Base-by-base conservation (phyloP, 2,888 invertebrate genomes). In the Rotaria socialis region DNA sequence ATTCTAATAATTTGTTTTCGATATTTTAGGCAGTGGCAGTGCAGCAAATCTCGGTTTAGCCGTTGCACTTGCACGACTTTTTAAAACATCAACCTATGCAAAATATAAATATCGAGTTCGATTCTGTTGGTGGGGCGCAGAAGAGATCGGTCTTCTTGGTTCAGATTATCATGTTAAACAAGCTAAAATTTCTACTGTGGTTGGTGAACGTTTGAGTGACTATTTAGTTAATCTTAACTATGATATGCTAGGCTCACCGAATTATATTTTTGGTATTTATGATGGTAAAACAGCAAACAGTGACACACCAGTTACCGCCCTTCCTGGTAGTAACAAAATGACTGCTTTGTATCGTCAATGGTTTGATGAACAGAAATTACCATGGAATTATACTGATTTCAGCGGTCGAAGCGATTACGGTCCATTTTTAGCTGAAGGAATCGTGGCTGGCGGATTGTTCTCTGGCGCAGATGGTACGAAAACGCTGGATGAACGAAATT, bases 341-440 rank as follows among this genome's bases (percentile, higher is more conserved):
- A 47, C 47, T 4, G 10, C 10, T 4, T 10, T 80, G 4, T 80
- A 14, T 47, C 80, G 80, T 24, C 47, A 80, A 10, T 80, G 80
- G 80, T 80, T 80, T n/a, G 24, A 8, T 24, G 11, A 5, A n/a
- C 80, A 80, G n/a, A 47, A 43, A 0, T 47, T 80, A 14, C 80
- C 80, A 43, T 80, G 80, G 80, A n/a, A 43, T 11, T 11, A 47
- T 6, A 80, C 80, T 43, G 80, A 80, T 5, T 80, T 80, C 24
- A 80, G 80, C n/a, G 80, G 80, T n/a, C 80, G 80, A 24, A 80
- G 80, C 47, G 80, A 80, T 80, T 80, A 80, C 14, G 80, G 80
- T 80, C 80, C 80, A 47, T 80, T 80, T 47, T n/a, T 80, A 47
- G 80, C 80, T 11, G 47, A 43, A 47, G 80, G 80, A 16, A 47